These are phyloP conservation scores for Aphelenchoides bicaudatus DNA, from an alignment of 2,888 invertebrate species.

Conservation along the genomic window DNA sequence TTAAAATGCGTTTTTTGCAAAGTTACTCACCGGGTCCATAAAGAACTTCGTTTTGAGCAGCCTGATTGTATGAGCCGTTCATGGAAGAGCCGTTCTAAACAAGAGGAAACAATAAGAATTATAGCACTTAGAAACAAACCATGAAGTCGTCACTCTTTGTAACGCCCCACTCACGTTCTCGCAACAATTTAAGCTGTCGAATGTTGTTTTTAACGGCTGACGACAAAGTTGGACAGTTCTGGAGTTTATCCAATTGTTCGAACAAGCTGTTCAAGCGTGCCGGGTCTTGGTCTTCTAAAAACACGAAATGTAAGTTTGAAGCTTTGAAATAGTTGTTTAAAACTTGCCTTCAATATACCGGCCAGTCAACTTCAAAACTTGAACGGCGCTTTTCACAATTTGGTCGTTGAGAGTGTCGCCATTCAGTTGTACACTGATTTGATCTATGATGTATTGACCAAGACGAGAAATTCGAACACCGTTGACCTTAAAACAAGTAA, in stretches of 20 bases:
- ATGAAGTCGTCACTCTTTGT: conserved; percentile 9
- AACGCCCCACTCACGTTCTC: conserved; percentile 21
- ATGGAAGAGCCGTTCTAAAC: conserved; percentile 5
- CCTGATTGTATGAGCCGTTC: conserved; percentile 1
- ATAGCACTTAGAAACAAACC: conserved; percentile 7
- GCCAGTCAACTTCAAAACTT: conserved; percentile 22
- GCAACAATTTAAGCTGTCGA: conserved; percentile 15
- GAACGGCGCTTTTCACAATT: conserved; percentile 23
- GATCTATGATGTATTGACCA: conserved; percentile 14
- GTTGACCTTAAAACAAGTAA: conserved; percentile 18
- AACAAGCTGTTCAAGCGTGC: conserved; percentile 13
- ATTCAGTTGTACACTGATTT: conserved; percentile 13
- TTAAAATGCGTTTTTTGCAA: neutral
- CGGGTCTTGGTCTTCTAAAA: conserved; percentile 20
- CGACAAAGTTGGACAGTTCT: conserved; percentile 12
- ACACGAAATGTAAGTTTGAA: too few species aligned
- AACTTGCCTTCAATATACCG: conserved; percentile 21
- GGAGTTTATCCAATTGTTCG: neutral
- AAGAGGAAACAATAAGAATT: neutral
- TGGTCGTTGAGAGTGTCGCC: conserved; percentile 1
- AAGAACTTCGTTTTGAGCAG: neutral
- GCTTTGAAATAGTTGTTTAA: too few species aligned
- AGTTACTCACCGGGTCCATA: conserved; percentile 14
- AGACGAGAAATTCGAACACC: conserved; percentile 12
- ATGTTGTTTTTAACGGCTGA: conserved; percentile 19